Evolutionary conservation across 2,113 vertebrate species (phyloP).

Genomic region (Gracilinanus agilis): DNA sequence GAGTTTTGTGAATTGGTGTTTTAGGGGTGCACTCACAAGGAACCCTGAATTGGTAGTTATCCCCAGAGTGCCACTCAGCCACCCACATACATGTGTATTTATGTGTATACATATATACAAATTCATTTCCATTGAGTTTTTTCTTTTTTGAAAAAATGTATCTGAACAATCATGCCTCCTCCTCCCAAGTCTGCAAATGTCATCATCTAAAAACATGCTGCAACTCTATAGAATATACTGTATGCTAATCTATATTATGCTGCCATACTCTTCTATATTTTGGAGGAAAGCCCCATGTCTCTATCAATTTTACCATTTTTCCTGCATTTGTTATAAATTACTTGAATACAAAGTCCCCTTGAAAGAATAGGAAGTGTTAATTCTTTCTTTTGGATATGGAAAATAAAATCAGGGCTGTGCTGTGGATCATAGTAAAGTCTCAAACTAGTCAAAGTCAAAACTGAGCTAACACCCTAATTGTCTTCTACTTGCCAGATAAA

Average conservation of each 20-base stretch:
- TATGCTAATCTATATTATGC: no score
- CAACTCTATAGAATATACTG: background rate
- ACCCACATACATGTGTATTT: no score
- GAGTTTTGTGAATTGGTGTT: background rate
- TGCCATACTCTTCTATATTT: no score
- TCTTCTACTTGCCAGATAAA: no score
- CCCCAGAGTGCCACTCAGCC: background rate
- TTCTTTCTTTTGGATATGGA: background rate
- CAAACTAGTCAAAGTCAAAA: no score
- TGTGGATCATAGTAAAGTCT: background rate
- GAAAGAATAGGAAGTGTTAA: background rate
- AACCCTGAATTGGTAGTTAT: background rate
- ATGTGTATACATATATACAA: background rate
- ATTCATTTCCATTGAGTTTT: background rate
- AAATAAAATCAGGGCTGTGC: constrained; percentile 39
- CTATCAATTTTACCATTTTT: constrained; percentile 20
- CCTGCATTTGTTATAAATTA: background rate
- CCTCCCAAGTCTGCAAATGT: background rate
- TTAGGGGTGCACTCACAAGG: background rate
- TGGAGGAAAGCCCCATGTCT: constrained; percentile 9
- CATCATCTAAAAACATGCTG: background rate
- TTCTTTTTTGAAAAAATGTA: background rate
- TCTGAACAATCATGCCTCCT: no score
- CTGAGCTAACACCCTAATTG: no score
- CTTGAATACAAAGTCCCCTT: constrained; percentile 37